Evolutionary conservation across 1,140 invertebrate species (phyloP), one percentile per base, ranked within the genome.

Genomic region (Drosophila virilis): DNA sequence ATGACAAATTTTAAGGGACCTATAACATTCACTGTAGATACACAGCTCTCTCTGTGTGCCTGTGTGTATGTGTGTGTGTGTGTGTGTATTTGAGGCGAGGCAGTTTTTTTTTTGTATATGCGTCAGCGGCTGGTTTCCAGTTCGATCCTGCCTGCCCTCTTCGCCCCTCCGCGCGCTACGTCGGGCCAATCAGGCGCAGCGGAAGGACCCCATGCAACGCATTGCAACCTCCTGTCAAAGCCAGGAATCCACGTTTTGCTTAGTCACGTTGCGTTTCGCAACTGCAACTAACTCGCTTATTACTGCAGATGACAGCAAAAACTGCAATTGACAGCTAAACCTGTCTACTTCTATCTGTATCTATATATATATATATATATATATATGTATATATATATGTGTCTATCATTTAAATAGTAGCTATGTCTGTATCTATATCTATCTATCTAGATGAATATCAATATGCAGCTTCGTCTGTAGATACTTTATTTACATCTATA

Each of bases 101-200:
- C 32, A 35, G 12, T n/a, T 42, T 9, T 32, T 17, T 17, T 17
- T 0, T 33, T 46, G 58, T 60, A 33, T 46, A 15, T 60, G 67
- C 57, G 66, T 69, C 66, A 69, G 15, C 66, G 46, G 45, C 46
- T 70, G 33, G 48, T 54, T 70, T 61, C 48, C 67, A 37, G 64
- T 28, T 46, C 38, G 12, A n/a, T 0, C 22, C 22, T 6, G 22
- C 22, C 35, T 7, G 33, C 17, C 28, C n/a, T 40, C 40, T 40
- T 28, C 10, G 40, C 38, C 22, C 17, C 38, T 22, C 17, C 40
- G 2, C 15, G 32, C 12, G 17, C 15, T n/a, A 4, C 54, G 48
- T 33, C 38, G 37, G 28, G 35, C 33, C 52, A 67, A 40, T 62
- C 67, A 15, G 42, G 50, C 59, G 22, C 17, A 45, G 32, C 58